Conservation (phyloP, 1,140 invertebrate species). For the Cotesia typhae region DNA sequence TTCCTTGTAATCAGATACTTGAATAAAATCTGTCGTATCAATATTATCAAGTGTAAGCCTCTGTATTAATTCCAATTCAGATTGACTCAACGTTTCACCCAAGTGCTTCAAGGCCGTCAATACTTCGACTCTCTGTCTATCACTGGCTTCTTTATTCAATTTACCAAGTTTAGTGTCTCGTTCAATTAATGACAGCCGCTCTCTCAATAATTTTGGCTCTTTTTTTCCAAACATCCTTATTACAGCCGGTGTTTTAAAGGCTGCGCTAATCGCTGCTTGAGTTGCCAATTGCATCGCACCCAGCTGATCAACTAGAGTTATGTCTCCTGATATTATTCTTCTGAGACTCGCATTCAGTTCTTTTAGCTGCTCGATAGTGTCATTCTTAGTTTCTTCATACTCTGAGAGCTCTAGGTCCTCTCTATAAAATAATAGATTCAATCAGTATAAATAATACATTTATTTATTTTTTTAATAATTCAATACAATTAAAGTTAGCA, state of each 20-base stretch:
- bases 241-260: slow-evolving; percentile 82
- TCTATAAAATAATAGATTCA: slow-evolving; percentile 57
- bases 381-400: slow-evolving; percentile 77
- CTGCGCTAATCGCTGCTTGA: slow-evolving; percentile 79
- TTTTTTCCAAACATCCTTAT: slow-evolving; percentile 80
- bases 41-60: slow-evolving; percentile 61
- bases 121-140: slow-evolving; percentile 69
- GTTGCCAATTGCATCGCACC: slow-evolving; percentile 77
- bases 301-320: slow-evolving; percentile 75
- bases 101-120: slow-evolving; percentile 75
- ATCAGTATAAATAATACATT: slow-evolving; percentile 25
- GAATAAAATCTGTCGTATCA: slow-evolving; percentile 67
- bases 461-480: neutral
- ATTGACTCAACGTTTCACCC: slow-evolving; percentile 70
- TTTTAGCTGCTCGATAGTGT: slow-evolving; percentile 79
- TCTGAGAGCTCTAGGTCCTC: slow-evolving; percentile 73
- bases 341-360: slow-evolving; percentile 77
- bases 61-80: slow-evolving; percentile 71
- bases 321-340: slow-evolving; percentile 74
- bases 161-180: slow-evolving; percentile 67
- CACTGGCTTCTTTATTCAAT: slow-evolving; percentile 55
- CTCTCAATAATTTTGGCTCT: slow-evolving; percentile 75
- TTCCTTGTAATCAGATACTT: slow-evolving; percentile 65
- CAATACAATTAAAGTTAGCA: no score
- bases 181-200: slow-evolving; percentile 70